Base-by-base conservation (phyloP, 2,113 vertebrate genomes). In the Regulus satrapa region DNA sequence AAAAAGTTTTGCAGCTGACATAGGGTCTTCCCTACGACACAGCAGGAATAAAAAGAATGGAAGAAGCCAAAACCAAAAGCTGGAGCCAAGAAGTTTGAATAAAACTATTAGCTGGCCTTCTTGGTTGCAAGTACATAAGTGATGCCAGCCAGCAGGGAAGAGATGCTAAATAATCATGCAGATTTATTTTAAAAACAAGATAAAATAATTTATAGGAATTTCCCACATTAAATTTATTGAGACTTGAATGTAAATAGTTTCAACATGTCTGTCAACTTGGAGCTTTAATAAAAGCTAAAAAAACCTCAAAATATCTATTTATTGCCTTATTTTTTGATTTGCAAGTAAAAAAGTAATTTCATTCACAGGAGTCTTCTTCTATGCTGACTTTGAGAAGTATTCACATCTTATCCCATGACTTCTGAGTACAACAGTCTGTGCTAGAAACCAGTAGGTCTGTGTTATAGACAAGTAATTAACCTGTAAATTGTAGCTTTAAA, bases 161-260 rank as follows among this genome's bases (percentile, higher is more conserved):
- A 38, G 38, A 82, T 54, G 26, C 29, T 6, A 8, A 76, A 90
- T 64, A 56, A 92, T 88, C 54, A 76, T 38, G 58, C 17, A 94
- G 48, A 92, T 85, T 87, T 85, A 89, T 96, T 92, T 88, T 69
- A 52, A 94, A 95, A 84, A 19, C 23, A 85, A 89, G 72, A 85
- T 63, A 58, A 91, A 92, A 78, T 77, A 1, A 87, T 95, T 90
- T 78, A 64, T 31, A 56, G 52, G 32, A 67, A 51, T 71, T 59
- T 85, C 59, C 29, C 12, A 1, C 64, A 76, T 67, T 62, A 43
- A 7, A 48, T 64, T 92, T 77, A 62, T 31, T 93, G 67, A 76
- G 82, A 90, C 12, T 52, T 82, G 29, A 74, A 67, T 63, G 74
- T 26, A 81, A 92, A 91, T 46, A 88, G 62, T 26, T 90, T 83